Evolutionary conservation across 2,888 invertebrate species (phyloP), one percentile per base, ranked within the genome.

Genomic region (Harpagoxenus sublaevis): DNA sequence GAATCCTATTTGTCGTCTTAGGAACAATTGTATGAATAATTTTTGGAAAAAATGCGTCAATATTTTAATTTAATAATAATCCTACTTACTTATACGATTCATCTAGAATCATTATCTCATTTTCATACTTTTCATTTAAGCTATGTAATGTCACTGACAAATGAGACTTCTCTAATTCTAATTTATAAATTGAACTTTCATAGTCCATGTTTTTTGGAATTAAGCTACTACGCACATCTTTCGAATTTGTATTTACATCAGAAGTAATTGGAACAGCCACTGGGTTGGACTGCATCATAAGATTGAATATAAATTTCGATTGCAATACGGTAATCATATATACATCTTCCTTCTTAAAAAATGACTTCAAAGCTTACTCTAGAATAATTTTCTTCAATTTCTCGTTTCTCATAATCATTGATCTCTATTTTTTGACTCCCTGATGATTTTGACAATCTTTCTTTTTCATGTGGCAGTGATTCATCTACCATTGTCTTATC

Each of bases 1-100:
- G 62, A 92, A 92, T 51, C 86, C 82, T 70, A 94, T 89, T 84
- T 94, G 94, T 74, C 92, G 94, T 51, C 94, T 94, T 62, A 28
- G 86, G 86, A 81, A 68, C 42, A 77, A 66, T 39, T 73, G 39
- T 70, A 35, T 2, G 39, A 85, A 39, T 28, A 75, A 70, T 10
- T 42, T 51, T 62, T 83, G 3, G 35, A 23, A 35, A 66, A 35
- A 3, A 55, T 3, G 42, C 66, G 15, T 53, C 8, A n/a, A 48
- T 51, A 53, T 45, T 23, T 55, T 12, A n/a, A 2, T 48, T 57
- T 10, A 62, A 31, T 45, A 45, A 86, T 55, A 12, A 66, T 77
- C n/a, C 48, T 70, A 84, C 83, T 78, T 92, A 95, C 95, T 91
- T 92, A 73, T 94, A 93, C 3, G 93, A 94, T 73, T 94, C 93